A percentile compares a stretch with the other conserved stretches of the same genome.
These are phyloP conservation scores for Boleophthalmus pectinirostris DNA, from an alignment of 2,113 vertebrate species.

Conservation along the genomic window DNA sequence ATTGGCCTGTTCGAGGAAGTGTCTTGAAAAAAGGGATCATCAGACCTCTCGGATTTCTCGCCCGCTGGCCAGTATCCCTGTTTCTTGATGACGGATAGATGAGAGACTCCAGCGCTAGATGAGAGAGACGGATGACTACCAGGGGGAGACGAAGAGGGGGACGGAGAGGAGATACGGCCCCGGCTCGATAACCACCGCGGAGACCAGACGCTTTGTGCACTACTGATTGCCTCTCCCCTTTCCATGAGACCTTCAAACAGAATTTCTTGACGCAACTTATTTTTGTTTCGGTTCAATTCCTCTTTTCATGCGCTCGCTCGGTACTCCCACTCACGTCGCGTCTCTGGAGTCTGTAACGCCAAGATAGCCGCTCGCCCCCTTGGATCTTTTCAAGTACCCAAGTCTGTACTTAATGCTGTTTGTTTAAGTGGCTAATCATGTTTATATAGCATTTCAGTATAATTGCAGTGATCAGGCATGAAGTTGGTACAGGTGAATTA, in stretches of 20 bases:
- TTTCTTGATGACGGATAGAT: conserved; percentile 60
- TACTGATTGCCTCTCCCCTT: conserved; percentile 53
- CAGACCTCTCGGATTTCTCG: conserved; percentile 48
- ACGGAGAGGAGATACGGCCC: conserved; percentile 45
- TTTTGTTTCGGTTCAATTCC: conserved; percentile 49
- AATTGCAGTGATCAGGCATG: background rate
- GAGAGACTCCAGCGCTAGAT: conserved; percentile 36
- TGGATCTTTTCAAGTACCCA: conserved; percentile 41
- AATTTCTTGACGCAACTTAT: conserved; percentile 59
- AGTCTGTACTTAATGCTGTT: conserved; percentile 44
- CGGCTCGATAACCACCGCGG: conserved; percentile 44
- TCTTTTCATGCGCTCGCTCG: conserved; percentile 46
- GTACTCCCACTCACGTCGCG: conserved; percentile 53
- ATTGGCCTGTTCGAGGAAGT: conserved; percentile 35
- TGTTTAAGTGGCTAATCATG: conserved; percentile 44
- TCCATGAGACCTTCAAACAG: conserved; percentile 60
- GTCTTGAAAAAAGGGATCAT: conserved; percentile 49
- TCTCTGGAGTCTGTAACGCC: conserved; percentile 35
- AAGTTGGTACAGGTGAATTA: background rate
- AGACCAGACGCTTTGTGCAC: conserved; percentile 45
- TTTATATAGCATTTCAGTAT: conserved; percentile 38
- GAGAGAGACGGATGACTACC: conserved; percentile 17
- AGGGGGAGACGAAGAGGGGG: conserved; percentile 17
- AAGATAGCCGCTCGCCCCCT: conserved; percentile 48
- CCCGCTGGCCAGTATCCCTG: conserved; percentile 42